phyloP scores from a whole-genome alignment of 2,113 vertebrate species.

The Athene noctua region DNA sequence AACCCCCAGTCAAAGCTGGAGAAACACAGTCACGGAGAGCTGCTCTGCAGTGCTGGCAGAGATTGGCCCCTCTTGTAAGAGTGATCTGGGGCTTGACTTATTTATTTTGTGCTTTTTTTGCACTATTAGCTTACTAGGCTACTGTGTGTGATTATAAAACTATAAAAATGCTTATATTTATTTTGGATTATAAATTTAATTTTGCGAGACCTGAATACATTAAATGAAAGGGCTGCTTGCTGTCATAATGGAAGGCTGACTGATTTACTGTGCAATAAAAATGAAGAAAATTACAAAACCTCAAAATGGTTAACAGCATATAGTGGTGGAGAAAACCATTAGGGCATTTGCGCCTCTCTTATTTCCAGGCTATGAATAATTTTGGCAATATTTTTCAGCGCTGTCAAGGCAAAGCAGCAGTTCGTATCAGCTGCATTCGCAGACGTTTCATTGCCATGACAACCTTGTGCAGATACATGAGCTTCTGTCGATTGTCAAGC shows the following conservation, averaged over 20 bases:
- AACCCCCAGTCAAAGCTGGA: not conserved
- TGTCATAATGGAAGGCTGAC: not conserved
- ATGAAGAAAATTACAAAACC: not conserved
- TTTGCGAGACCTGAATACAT: not conserved
- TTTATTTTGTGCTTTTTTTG: not conserved
- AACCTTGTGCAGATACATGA: not conserved
- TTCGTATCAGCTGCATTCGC: not conserved
- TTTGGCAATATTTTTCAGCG: not conserved
- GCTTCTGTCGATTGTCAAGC: not conserved
- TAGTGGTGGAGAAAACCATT: not conserved
- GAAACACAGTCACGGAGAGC: not conserved
- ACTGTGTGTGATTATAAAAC: not conserved
- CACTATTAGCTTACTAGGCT: not conserved
- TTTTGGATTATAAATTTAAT: not conserved
- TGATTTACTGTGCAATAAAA: not conserved
- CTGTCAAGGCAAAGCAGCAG: not conserved
- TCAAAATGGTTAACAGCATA: not conserved
- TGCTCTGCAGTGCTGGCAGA: not conserved
- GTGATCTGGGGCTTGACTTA: not conserved
- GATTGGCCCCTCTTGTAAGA: accelerated
- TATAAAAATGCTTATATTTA: not conserved
- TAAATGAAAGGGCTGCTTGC: not conserved
- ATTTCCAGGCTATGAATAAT: not conserved
- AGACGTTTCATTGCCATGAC: not conserved
- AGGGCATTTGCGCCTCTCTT: not conserved